Evolutionary conservation across 2,113 vertebrate species (phyloP), one percentile per base, ranked within the genome.

Genomic region (Dipodomys ordii): DNA sequence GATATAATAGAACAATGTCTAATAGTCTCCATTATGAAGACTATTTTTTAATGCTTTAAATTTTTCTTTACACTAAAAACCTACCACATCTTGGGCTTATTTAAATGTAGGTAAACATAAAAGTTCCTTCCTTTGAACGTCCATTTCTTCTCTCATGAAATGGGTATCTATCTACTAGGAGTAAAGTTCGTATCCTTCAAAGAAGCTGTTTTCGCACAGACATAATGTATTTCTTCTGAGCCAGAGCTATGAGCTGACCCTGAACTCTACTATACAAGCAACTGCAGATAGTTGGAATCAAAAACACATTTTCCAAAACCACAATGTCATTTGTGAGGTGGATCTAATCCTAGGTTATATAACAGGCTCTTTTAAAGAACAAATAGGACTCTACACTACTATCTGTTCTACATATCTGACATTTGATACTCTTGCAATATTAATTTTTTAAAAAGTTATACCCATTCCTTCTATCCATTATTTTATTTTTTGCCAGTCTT

Each of bases 221-320:
- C 8, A 60, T 3, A 20, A 22, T 25, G 19, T 4, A 49, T 18
- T 76, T 76, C 35, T 84, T 44, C 28, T 3, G 87, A 76, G 77
- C 28, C 74, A 72, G 39, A 77, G 74, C 10, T 15, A 64, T 4
- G 69, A 57, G 57, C 57, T 77, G 69, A 44, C n/a, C 8, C 71
- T 64, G 32, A 2, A 46, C 60, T 68, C 65, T 39, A 65, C 60
- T 49, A 67, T 23, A 32, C 3, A 7, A 81, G 35, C n/a, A 22
- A 88, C 0, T 60, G 71, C 32, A 86, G 85, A 8, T 69, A 90
- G 10, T 2, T 71, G 74, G 83, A 49, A n/a, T n/a, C 32, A n/a
- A 44, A 94, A 88, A 71, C 23, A 76, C 44, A 16, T 44, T 95
- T 93, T 69, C 82, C 39, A 19, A 77, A 93, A 53, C 8, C 13